phyloP scores from a whole-genome alignment of 2,113 vertebrate species.

The Cyprinodon variegatus region DNA sequence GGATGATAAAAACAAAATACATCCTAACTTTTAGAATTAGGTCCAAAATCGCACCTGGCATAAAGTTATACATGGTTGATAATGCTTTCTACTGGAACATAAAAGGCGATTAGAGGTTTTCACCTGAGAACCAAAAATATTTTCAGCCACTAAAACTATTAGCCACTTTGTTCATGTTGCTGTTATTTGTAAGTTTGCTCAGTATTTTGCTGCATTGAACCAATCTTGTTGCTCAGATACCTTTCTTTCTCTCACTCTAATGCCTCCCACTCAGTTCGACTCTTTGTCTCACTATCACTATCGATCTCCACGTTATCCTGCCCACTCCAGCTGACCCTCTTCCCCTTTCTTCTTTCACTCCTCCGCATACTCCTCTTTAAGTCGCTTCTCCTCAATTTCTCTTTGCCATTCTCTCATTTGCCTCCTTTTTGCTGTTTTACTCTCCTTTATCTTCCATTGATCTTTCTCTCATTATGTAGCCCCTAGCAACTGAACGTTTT shows the following conservation, averaged over 20 bases:
- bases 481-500: not conserved
- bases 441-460: not conserved
- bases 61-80: too few relatives aligned
- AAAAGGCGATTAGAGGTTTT: too few relatives aligned
- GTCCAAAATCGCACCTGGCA: too few relatives aligned
- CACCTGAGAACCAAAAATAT: too few relatives aligned
- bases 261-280: conserved; percentile 62
- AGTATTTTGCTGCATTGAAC: conserved; percentile 8
- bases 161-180: too few relatives aligned
- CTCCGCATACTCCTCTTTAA: conserved; percentile 43
- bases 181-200: too few relatives aligned
- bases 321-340: conserved; percentile 54
- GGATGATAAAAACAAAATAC: too few relatives aligned
- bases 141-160: too few relatives aligned
- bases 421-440: not conserved
- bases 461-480: not conserved
- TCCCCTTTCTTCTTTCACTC: conserved; percentile 55
- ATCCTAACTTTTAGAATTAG: too few relatives aligned
- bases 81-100: too few relatives aligned
- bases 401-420: conserved; percentile 17
- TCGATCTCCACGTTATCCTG: conserved; percentile 44
- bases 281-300: conserved; percentile 54
- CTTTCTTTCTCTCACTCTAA: conserved; percentile 18
- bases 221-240: conserved; percentile 6
- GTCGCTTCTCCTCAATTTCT: conserved; percentile 16